Conservation (phyloP, 2,113 vertebrate genomes). For the Spea bombifrons region DNA sequence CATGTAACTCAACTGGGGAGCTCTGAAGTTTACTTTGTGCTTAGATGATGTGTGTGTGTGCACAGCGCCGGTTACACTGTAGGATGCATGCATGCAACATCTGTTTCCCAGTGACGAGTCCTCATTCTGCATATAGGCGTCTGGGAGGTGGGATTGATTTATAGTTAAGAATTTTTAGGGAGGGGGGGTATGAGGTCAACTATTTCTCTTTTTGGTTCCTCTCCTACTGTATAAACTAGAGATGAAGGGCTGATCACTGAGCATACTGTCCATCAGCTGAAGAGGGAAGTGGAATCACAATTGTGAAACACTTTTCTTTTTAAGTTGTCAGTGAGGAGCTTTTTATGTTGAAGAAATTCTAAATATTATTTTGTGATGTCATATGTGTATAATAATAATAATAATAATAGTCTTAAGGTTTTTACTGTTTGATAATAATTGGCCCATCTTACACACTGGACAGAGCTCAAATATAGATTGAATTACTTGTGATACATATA, state of each 20-base stretch:
- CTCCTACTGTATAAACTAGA: background rate
- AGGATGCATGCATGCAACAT: constrained; percentile 31
- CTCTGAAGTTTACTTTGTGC: background rate
- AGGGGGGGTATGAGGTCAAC: background rate
- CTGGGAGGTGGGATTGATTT: constrained; percentile 19
- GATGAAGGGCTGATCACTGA: background rate
- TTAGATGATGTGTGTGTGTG: background rate
- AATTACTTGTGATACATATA: too few relatives aligned
- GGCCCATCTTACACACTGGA: too few relatives aligned
- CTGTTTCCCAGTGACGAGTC: background rate
- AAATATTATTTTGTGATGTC: too few relatives aligned
- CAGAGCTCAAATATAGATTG: too few relatives aligned
- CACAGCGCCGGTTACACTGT: background rate
- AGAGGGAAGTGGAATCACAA: background rate
- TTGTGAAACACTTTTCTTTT: constrained; percentile 1
- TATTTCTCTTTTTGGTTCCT: background rate
- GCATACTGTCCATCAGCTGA: background rate
- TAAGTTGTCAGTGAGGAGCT: background rate
- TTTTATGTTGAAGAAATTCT: too few relatives aligned
- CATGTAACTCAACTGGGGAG: background rate
- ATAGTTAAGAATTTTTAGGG: background rate
- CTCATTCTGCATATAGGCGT: background rate
- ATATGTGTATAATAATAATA: too few relatives aligned
- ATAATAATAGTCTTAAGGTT: too few relatives aligned
- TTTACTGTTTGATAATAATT: too few relatives aligned